Base-by-base conservation (phyloP, 2,797 vertebrate genomes). In the Tragelaphus eurycerus region DNA sequence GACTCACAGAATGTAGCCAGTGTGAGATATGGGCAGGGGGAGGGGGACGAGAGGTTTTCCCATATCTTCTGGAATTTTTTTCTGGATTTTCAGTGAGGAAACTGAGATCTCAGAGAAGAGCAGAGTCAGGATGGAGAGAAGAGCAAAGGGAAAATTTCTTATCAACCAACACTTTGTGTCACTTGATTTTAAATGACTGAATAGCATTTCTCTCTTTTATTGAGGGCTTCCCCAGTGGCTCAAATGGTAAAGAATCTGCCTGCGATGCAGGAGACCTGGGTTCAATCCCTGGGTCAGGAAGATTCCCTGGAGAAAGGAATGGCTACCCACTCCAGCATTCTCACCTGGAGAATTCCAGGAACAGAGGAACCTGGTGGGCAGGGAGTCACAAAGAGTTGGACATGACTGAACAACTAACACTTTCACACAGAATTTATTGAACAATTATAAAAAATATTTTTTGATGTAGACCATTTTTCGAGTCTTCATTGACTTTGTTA, bases 151-250 rank as follows among this genome's bases (percentile, higher is more conserved):
- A 54, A 3, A 85, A 46, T 78, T 46, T 82, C 67, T 60, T n/a
- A 16, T 54, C 54, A 50, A 5, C 15, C 74, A 81, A 23, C 81
- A 21, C 43, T 90, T 57, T 4, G 54, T 60, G 38, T 29, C 55
- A 17, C 38, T 76, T 64, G 23, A 57, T 97, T 85, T 90, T 90
- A 93, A 89, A 21, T 57, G 78, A 12, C 11, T 21, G 54, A 82
- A 60, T 59, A 64, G 34, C 82, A 27, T 86, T 97, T 96, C 27
- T 29, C 21, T 31, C 5, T 85, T 90, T 94, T 67, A 48, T 25
- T 38, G n/a, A 34, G n/a, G n/a, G n/a, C 64, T 19, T 71, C 38
- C 6, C 38, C 38, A 25, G 38, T 43, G 67, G 38, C 21, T 43
- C 23, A 43, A 43, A 43, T 14, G 34, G 71, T 74, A 43, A 74